Base-by-base conservation (phyloP, 2,113 vertebrate genomes). In the Petrocephalus zakoni region DNA sequence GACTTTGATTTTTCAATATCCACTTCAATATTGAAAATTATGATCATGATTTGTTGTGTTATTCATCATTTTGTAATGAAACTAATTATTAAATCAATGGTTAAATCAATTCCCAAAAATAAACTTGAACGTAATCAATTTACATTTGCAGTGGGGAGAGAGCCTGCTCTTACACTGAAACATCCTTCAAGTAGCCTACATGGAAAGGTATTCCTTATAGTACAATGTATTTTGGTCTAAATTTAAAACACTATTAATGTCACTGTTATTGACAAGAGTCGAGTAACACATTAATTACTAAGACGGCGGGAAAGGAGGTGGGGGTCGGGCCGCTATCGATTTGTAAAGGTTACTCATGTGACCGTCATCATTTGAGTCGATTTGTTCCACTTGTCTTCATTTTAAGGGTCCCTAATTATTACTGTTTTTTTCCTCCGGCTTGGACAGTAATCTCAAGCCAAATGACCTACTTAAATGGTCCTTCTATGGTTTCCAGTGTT, bases 201-300 rank as follows among this genome's bases (percentile, higher is more conserved):
- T 25, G 61, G 61, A 64, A 61, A 2, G 58, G 22, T 11, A 29
- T 68, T n/a, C 5, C 53, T 55, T 55, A 55, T 55, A 55, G 2
- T 55, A 19, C 34, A 42, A 78, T 78, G 37, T 19, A 37, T 78
- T 78, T 78, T 17, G 5, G 5, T 78, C 72, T 42, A 78, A 78
- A 78, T 42, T 42, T 42, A 78, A 78, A 78, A 37, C 34, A 42
- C 5, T 42, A 78, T 42, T 78, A 78, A 34, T 7, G 17, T 78
- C 34, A 78, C 29, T 78, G 34, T 42, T 78, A 78, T 78, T 78
- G 34, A 68, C 61, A 68, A 29, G 61, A 68, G 61, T 68, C n/a
- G 61, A 68, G 61, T 78, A 78, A 78, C 72, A 78, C 34, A 78
- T 78, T 78, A 78, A 78, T 78, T 42, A 78, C 29, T 78, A 34